A percentile compares a stretch with the other conserved stretches of the same genome.
Evolutionary conservation across 1,140 invertebrate species (phyloP).

Genomic region (Drosophila virilis): DNA sequence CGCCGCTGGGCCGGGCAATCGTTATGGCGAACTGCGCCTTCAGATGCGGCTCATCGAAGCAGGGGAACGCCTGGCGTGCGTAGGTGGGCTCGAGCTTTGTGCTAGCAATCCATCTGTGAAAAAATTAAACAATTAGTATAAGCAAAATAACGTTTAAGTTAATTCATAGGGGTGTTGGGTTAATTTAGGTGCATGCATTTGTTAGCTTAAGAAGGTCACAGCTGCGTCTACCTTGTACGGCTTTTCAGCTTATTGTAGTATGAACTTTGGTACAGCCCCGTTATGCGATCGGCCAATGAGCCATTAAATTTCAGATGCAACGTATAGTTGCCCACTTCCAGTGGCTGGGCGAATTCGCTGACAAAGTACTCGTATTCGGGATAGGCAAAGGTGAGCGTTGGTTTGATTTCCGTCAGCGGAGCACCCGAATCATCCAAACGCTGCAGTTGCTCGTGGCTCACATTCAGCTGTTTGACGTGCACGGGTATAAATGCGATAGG

Average conservation of each 20-base stretch:
- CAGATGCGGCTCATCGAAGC: conserved; percentile 97
- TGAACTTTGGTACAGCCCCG: conserved; percentile 92
- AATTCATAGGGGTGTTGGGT: neutral
- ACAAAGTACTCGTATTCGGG: conserved; percentile 88
- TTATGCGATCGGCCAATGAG: conserved; percentile 87
- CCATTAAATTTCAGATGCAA: conserved; percentile 89
- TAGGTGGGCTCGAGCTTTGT: conserved; percentile 98
- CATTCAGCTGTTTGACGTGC: conserved; percentile 87
- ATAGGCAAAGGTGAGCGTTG: conserved; percentile 85
- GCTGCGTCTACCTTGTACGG: conserved; percentile 86
- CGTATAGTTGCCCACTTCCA: conserved; percentile 87
- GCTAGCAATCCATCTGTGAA: conserved; percentile 90
- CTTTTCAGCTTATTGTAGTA: conserved; percentile 87
- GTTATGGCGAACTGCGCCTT: conserved; percentile 94
- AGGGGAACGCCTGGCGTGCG: conserved; percentile 95
- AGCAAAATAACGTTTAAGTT: neutral
- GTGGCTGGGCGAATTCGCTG: conserved; percentile 85
- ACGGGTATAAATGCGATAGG: conserved; percentile 88
- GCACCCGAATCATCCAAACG: conserved; percentile 60
- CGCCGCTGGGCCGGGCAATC: conserved; percentile 88
- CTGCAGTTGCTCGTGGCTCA: conserved; percentile 63
- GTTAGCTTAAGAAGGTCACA: neutral
- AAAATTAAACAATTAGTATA: neutral
- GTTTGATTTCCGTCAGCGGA: conserved; percentile 46
- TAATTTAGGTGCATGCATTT: conserved; percentile 26